Conservation (phyloP, 1,140 invertebrate genomes). For the Drosophila prosaltans region DNA sequence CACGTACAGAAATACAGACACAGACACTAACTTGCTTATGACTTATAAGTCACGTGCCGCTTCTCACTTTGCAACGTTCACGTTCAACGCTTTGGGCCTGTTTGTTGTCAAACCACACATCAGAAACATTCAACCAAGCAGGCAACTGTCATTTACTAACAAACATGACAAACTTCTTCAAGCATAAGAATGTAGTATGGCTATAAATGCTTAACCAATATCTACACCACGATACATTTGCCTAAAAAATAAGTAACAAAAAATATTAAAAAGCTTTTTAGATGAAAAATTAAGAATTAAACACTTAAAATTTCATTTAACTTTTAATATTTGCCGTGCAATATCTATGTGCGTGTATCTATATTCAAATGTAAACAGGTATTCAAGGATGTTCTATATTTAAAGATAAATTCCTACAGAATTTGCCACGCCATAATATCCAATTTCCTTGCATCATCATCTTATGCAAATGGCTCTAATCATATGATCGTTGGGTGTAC, state of each 20-base stretch:
- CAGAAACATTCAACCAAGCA: conserved; percentile 53
- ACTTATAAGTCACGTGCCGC: conserved; percentile 71
- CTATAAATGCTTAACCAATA: background rate
- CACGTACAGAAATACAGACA: conserved; percentile 1
- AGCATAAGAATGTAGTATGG: conserved; percentile 6
- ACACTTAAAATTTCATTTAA: no score
- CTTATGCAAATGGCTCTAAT: conserved; percentile 11
- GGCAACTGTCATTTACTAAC: conserved; percentile 35
- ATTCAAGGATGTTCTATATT: conserved; percentile 2
- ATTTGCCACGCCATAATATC: background rate
- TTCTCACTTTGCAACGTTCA: conserved; percentile 18
- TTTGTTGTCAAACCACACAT: conserved; percentile 69
- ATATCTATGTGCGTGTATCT: no score
- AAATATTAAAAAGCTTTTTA: background rate
- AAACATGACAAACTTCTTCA: conserved; percentile 55
- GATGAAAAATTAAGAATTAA: background rate
- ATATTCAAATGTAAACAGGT: background rate
- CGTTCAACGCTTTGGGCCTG: conserved; percentile 9
- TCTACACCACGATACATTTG: background rate
- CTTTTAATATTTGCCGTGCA: no score
- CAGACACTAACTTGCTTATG: conserved; percentile 64
- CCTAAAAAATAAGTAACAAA: background rate
- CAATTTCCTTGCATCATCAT: conserved; percentile 7
- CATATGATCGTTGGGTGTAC: background rate
- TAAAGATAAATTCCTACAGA: background rate